These are phyloP conservation scores for Phoeniculus purpureus DNA, from an alignment of 2,797 vertebrate genomes.

Conservation along the genomic window DNA sequence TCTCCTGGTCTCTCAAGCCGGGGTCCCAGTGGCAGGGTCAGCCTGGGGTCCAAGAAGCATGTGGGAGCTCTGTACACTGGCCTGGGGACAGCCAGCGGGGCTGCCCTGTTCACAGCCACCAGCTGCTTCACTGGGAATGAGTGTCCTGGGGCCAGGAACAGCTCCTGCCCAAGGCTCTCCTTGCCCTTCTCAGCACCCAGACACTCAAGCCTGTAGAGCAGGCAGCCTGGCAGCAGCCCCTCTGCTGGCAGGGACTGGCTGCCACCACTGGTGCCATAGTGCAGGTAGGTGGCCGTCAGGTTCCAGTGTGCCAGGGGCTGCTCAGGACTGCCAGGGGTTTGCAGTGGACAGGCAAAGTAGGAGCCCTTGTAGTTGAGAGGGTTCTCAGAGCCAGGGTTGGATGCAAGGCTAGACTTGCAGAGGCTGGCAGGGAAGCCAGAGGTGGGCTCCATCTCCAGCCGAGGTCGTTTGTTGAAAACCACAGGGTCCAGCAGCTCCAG, in stretches of 20 bases:
- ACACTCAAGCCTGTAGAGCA: conserved; percentile 72
- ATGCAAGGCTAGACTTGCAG: conserved; percentile 65
- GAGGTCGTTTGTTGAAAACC: conserved; percentile 82
- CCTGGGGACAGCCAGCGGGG: conserved; percentile 83
- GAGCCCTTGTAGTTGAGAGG: conserved; percentile 79
- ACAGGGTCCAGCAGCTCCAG: conserved; percentile 74
- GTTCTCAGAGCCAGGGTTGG: conserved; percentile 67
- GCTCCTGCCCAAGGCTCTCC: conserved; percentile 58
- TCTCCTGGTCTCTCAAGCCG: neutral
- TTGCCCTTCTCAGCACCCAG: conserved; percentile 51
- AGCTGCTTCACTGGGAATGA: conserved; percentile 50
- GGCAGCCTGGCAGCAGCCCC: conserved; percentile 61
- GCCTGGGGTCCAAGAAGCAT: conserved; percentile 81
- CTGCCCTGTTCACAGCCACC: conserved; percentile 29
- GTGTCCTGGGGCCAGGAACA: conserved; percentile 15
- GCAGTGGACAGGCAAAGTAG: conserved; percentile 82
- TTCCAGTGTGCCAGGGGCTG: conserved; percentile 74
- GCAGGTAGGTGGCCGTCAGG: conserved; percentile 57
- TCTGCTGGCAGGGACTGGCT: conserved; percentile 72
- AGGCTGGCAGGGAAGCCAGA: conserved; percentile 48
- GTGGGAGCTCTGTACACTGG: conserved; percentile 84
- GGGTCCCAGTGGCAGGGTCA: conserved; percentile 67
- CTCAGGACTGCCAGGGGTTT: conserved; percentile 69
- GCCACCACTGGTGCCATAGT: conserved; percentile 13
- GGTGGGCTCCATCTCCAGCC: conserved; percentile 68